A percentile compares a stretch with the other conserved stretches of the same genome.
phyloP scores from a whole-genome alignment of 2,113 vertebrate species.

The Mirza zaza region DNA sequence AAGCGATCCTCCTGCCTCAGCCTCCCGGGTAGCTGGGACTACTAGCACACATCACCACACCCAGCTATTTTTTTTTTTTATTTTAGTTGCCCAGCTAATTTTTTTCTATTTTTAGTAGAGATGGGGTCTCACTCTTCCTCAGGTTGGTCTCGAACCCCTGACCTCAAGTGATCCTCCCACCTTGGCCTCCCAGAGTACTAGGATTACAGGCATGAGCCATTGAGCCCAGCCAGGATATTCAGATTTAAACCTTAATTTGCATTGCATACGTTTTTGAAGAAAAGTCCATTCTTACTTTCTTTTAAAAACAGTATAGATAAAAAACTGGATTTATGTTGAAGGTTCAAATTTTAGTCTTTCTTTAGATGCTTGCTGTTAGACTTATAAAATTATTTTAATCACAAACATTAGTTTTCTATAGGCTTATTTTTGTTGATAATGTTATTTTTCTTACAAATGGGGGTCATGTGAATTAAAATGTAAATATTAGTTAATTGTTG shows the following conservation, averaged over 20 bases:
- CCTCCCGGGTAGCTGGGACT: too few relatives aligned
- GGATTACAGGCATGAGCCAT: too few relatives aligned
- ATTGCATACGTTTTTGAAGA: not conserved
- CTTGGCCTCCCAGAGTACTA: too few relatives aligned
- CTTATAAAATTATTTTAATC: conserved; percentile 11
- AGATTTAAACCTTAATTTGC: conserved; percentile 1
- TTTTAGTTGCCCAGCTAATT: too few relatives aligned
- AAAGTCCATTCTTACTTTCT: not conserved
- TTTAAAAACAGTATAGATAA: not conserved
- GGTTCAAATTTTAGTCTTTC: not conserved
- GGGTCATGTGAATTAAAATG: not conserved
- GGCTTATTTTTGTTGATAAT: not conserved
- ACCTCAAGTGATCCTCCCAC: too few relatives aligned
- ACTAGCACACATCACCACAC: too few relatives aligned
- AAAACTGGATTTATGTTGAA: not conserved
- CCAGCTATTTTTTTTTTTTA: too few relatives aligned
- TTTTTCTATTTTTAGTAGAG: too few relatives aligned
- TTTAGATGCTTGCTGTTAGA: not conserved
- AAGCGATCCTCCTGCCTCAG: too few relatives aligned
- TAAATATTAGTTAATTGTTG: not conserved
- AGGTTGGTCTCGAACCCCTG: too few relatives aligned
- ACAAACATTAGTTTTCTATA: not conserved
- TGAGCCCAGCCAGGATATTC: not conserved
- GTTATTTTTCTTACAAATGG: not conserved
- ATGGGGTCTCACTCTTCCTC: too few relatives aligned